Conservation (phyloP, 1,140 invertebrate genomes). For the Lepidurus arcticus region DNA sequence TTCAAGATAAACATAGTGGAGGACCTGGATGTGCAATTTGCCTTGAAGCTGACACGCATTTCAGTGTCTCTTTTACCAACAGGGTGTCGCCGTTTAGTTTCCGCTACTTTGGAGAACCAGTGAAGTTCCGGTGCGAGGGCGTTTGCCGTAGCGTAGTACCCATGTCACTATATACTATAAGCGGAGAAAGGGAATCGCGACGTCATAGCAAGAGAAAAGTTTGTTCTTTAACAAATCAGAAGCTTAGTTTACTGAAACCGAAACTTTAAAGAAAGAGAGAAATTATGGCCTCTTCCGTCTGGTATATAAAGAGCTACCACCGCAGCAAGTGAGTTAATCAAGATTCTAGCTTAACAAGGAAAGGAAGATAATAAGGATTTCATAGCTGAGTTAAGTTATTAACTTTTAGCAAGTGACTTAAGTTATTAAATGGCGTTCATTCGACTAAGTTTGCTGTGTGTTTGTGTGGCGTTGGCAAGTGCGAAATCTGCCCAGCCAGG, state of each 20-base stretch:
- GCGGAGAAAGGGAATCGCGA: background rate
- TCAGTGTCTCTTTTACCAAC: background rate
- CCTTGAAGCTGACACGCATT: background rate
- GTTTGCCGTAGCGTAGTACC: background rate
- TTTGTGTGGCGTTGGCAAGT: background rate
- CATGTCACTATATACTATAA: background rate
- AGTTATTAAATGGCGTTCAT: background rate
- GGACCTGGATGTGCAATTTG: background rate
- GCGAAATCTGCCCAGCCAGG: background rate
- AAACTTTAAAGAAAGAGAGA: background rate
- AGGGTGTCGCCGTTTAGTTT: background rate
- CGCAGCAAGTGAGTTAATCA: background rate
- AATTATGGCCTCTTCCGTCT: background rate
- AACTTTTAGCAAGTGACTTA: background rate
- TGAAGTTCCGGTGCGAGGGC: constrained; percentile 4
- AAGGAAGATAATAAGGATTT: background rate
- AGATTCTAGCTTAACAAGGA: background rate
- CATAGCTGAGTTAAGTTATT: background rate
- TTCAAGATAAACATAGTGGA: background rate
- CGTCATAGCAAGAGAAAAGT: background rate
- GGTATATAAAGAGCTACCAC: background rate
- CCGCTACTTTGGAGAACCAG: background rate
- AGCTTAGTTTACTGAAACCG: background rate
- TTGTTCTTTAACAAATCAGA: background rate
- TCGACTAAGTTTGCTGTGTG: background rate